phyloP scores from a whole-genome alignment of 2,113 vertebrate genomes.

The Myocastor coypus region DNA sequence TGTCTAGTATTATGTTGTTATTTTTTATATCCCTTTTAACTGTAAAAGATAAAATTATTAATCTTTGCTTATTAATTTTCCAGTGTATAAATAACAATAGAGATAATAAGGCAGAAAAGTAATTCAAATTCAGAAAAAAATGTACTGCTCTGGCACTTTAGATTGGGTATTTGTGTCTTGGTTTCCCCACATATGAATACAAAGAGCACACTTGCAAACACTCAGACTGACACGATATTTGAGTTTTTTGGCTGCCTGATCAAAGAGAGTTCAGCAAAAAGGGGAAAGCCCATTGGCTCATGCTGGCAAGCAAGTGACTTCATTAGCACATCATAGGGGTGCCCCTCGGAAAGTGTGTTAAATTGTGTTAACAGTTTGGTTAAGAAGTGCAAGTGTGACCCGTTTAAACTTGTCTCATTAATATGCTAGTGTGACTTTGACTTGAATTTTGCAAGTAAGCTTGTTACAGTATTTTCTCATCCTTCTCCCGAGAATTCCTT shows the following conservation, averaged over 20 bases:
- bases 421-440: conserved; percentile 29
- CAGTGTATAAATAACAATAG: neutral
- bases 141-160: neutral
- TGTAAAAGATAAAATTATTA: conserved; percentile 21
- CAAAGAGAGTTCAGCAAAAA: conserved; percentile 64
- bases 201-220: neutral
- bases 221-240: conserved; percentile 36
- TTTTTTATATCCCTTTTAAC: conserved; percentile 11
- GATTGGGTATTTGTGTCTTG: conserved; percentile 26
- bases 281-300: conserved; percentile 30
- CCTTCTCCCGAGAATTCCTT: conserved; percentile 16
- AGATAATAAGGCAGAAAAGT: neutral
- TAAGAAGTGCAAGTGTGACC: conserved; percentile 65
- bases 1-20: neutral
- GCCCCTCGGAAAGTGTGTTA: conserved; percentile 77
- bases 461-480: conserved; percentile 67
- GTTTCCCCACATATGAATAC: conserved; percentile 36
- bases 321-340: conserved; percentile 79
- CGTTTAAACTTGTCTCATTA: conserved; percentile 77
- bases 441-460: conserved; percentile 65
- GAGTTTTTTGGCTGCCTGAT: conserved; percentile 69
- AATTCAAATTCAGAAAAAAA: neutral
- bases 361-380: conserved; percentile 78
- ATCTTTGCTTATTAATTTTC: conserved; percentile 5
- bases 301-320: conserved; percentile 71